These are phyloP conservation scores for Caenorhabditis sp. DNA, from an alignment of 2,888 invertebrate species.

Conservation along the genomic window DNA sequence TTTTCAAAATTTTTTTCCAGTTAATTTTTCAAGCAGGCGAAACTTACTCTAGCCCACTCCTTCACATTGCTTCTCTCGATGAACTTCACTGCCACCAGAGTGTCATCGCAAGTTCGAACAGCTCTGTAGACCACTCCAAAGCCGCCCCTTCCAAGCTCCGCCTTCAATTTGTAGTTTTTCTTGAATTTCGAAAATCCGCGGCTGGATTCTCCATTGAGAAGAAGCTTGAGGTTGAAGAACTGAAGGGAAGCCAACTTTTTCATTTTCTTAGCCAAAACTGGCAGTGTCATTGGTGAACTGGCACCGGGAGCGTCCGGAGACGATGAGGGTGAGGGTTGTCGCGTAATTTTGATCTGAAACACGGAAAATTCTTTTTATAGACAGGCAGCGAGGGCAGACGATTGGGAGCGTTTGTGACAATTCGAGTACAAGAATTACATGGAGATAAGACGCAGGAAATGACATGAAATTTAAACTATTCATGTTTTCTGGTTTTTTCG, in stretches of 20 bases:
- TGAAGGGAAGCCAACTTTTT: slow-evolving; percentile 70
- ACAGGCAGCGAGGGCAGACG: too few relatives aligned
- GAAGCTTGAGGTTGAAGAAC: slow-evolving; percentile 70
- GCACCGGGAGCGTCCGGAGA: slow-evolving; percentile 47
- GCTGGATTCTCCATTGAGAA: slow-evolving; percentile 74
- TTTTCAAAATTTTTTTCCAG: neutral
- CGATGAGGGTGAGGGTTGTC: slow-evolving; percentile 38
- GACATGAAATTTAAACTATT: neutral
- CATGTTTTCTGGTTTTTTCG: neutral
- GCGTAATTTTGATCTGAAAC: slow-evolving; percentile 52
- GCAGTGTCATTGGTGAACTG: slow-evolving; percentile 67
- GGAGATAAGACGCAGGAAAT: slow-evolving; percentile 27
- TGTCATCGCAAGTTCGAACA: slow-evolving; percentile 71
- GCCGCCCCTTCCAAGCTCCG: slow-evolving; percentile 80
- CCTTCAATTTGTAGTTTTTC: slow-evolving; percentile 77
- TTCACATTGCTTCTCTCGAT: slow-evolving; percentile 78
- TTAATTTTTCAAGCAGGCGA: neutral
- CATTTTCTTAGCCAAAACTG: slow-evolving; percentile 73
- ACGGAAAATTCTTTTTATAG: neutral
- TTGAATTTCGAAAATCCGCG: slow-evolving; percentile 81
- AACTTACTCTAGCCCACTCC: slow-evolving; percentile 76
- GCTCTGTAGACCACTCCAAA: slow-evolving; percentile 73
- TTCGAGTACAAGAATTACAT: slow-evolving; percentile 17
- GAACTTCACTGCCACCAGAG: slow-evolving; percentile 81
- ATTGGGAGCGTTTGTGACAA: neutral